phyloP scores from a whole-genome alignment of 2,113 vertebrate species.

The Penelope pileata region DNA sequence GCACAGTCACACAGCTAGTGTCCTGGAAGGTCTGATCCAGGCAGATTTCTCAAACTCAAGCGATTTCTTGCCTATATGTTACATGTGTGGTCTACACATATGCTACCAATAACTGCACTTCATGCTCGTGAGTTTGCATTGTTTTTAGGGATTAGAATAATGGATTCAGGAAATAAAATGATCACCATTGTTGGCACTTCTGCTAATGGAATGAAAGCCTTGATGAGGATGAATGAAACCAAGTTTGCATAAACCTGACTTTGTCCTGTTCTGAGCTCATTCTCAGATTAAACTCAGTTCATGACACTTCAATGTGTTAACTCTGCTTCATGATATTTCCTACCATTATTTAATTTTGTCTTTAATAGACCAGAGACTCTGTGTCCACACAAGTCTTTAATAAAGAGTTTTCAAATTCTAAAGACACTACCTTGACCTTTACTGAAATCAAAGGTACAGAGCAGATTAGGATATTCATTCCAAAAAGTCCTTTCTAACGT shows the following conservation, averaged over 20 bases:
- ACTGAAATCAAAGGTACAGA: conserved; percentile 35
- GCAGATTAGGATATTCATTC: conserved; percentile 52
- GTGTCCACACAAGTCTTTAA: conserved; percentile 13
- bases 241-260: conserved; percentile 2
- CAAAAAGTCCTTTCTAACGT: conserved; percentile 3
- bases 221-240: background rate
- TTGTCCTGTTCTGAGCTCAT: background rate
- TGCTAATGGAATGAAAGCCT: background rate
- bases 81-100: background rate
- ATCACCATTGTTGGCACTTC: background rate
- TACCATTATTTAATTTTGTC: background rate
- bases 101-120: fast-evolving
- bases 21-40: background rate
- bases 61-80: background rate
- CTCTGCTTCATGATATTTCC: conserved; percentile 34
- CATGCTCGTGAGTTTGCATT: fast-evolving
- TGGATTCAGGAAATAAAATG: background rate
- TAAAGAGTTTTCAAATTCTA: conserved; percentile 36
- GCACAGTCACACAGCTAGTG: background rate
- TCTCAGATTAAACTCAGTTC: conserved; percentile 40
- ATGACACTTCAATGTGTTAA: conserved; percentile 3
- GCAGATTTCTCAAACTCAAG: background rate
- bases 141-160: background rate
- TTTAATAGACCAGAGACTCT: conserved; percentile 28
- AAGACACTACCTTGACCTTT: conserved; percentile 64